These are phyloP conservation scores for Rhagologus leucostigma DNA, from an alignment of 2,113 vertebrate genomes.

Conservation along the genomic window DNA sequence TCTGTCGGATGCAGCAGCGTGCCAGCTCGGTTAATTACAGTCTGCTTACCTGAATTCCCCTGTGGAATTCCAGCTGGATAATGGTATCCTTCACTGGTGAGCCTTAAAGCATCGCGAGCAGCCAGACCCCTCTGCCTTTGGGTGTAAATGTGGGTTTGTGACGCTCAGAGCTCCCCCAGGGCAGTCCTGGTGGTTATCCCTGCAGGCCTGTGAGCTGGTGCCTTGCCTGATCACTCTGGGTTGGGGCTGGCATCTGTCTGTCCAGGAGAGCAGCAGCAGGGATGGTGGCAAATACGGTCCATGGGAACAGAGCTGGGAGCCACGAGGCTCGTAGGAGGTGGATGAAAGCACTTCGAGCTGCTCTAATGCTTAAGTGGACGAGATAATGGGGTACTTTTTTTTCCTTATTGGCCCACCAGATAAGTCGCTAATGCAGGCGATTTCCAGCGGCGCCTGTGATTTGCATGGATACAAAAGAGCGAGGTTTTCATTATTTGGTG, in stretches of 20 bases:
- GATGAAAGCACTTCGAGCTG: not conserved
- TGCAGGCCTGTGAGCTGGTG: not conserved
- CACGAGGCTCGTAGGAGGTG: not conserved
- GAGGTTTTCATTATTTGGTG: conserved; percentile 48
- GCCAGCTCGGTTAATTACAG: conserved; percentile 66
- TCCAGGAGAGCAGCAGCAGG: not conserved
- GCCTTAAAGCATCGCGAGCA: conserved; percentile 4
- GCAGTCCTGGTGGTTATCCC: not conserved
- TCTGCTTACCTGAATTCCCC: conserved; percentile 66
- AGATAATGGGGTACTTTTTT: conserved; percentile 49
- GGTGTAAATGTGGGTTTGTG: not conserved
- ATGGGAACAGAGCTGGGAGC: not conserved
- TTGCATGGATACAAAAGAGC: conserved; percentile 58
- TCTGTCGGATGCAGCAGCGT: conserved; percentile 39
- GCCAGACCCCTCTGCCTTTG: not conserved
- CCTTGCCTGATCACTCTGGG: accelerated
- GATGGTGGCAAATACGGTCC: not conserved
- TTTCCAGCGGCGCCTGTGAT: conserved; percentile 34
- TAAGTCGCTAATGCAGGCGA: conserved; percentile 31
- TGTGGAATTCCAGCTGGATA: conserved; percentile 3
- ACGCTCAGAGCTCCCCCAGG: not conserved
- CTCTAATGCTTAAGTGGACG: conserved; percentile 54
- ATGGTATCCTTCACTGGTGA: conserved; percentile 6
- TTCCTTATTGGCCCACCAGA: conserved; percentile 47
- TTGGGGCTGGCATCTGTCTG: not conserved